These are phyloP conservation scores for Anthopleura sola DNA, from an alignment of 64 coral and sea anemone genomes.

Conservation along the genomic window DNA sequence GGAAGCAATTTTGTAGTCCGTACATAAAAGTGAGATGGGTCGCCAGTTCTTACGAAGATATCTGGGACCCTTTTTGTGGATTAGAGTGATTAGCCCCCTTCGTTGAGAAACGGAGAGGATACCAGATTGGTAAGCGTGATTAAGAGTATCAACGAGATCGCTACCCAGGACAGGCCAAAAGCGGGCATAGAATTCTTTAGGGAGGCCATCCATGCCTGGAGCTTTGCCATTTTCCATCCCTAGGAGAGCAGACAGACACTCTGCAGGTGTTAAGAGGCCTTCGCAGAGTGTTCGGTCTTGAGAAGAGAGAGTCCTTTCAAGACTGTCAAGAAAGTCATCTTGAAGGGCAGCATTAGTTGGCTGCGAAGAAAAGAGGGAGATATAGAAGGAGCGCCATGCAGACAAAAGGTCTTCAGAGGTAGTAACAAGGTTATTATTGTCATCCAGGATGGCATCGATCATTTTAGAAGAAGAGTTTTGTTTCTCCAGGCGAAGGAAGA, in stretches of 20 bases:
- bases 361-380: not conserved
- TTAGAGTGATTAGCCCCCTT: not conserved
- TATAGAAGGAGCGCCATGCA: not conserved
- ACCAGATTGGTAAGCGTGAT: not conserved
- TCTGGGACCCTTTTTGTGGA: conserved; percentile 20
- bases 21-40: conserved; percentile 6
- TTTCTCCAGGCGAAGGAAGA: not conserved
- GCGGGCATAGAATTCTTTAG: conserved; percentile 14
- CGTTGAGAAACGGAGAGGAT: conserved; percentile 5
- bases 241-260: not conserved
- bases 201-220: conserved; percentile 32
- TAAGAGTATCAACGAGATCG: not conserved
- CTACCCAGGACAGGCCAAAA: conserved; percentile 11
- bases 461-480: not conserved
- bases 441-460: not conserved
- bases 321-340: not conserved
- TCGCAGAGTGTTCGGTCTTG: not conserved
- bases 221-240: not conserved
- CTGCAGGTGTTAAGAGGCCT: not conserved
- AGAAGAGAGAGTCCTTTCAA: not conserved
- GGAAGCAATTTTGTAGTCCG: conserved; percentile 48
- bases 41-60: conserved; percentile 34
- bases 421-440: not conserved
- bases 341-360: not conserved
- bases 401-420: not conserved